phyloP scores from a whole-genome alignment of 2,888 invertebrate species.

The Hyppa rectilinea region DNA sequence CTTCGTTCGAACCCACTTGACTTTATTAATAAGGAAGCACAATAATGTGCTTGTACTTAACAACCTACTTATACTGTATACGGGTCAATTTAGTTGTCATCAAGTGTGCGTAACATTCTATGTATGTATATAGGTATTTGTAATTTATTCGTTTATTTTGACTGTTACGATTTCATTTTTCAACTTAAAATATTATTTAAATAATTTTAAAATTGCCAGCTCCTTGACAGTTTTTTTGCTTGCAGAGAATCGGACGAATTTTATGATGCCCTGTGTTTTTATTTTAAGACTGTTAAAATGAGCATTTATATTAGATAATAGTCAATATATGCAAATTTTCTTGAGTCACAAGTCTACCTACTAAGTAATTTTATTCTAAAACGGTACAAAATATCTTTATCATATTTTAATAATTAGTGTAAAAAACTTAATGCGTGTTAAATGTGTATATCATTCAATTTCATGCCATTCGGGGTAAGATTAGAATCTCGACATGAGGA shows the following conservation, averaged over 20 bases:
- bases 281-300: neutral
- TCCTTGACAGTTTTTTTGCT: neutral
- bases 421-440: neutral
- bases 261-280: neutral
- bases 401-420: slow-evolving; percentile 8
- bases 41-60: neutral
- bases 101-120: too few species aligned
- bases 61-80: too few species aligned
- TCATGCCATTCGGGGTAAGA: slow-evolving; percentile 22
- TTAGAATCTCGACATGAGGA: slow-evolving; percentile 18
- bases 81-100: too few species aligned
- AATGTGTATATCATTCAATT: slow-evolving; percentile 23
- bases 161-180: neutral
- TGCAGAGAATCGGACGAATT: neutral
- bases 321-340: neutral
- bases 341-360: neutral
- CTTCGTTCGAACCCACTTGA: neutral
- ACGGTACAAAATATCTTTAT: slow-evolving; percentile 1
- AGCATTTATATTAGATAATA: neutral
- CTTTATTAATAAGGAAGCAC: neutral
- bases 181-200: neutral
- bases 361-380: neutral
- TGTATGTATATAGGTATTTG: too few species aligned
- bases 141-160: neutral
- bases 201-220: neutral